These are phyloP conservation scores for Drosophila buzzatii DNA, from an alignment of 2,888 invertebrate species.

Conservation along the genomic window DNA sequence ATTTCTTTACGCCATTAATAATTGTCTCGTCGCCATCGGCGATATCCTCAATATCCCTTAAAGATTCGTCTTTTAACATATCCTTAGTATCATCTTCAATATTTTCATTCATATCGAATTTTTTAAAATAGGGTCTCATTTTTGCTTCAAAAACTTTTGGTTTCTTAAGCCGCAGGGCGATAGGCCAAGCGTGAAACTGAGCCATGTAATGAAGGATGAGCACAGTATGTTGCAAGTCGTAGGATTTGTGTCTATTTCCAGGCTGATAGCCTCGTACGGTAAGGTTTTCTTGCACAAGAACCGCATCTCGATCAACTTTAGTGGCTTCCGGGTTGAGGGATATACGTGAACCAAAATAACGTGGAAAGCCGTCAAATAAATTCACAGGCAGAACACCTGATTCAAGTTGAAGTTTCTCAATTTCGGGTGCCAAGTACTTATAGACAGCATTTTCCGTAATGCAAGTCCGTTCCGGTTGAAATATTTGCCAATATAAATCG, in stretches of 20 bases:
- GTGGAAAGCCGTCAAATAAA: slow-evolving; percentile 86
- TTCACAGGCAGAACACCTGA: slow-evolving; percentile 84
- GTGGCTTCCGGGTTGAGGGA: slow-evolving; percentile 79
- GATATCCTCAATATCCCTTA: slow-evolving; percentile 56
- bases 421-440: slow-evolving; percentile 85
- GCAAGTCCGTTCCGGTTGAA: slow-evolving; percentile 87
- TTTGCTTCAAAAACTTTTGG: slow-evolving; percentile 85
- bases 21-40: slow-evolving; percentile 57
- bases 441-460: slow-evolving; percentile 87
- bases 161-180: slow-evolving; percentile 86
- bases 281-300: slow-evolving; percentile 87
- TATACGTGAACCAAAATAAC: slow-evolving; percentile 87
- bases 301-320: slow-evolving; percentile 87
- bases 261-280: slow-evolving; percentile 86
- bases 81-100: slow-evolving; percentile 48
- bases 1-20: slow-evolving; percentile 55
- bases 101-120: slow-evolving; percentile 69
- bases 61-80: slow-evolving; percentile 53
- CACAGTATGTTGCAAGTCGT: slow-evolving; percentile 86
- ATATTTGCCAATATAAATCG: slow-evolving; percentile 86
- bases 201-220: slow-evolving; percentile 86
- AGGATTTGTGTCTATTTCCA: slow-evolving; percentile 86
- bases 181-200: slow-evolving; percentile 87
- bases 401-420: slow-evolving; percentile 86
- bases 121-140: slow-evolving; percentile 84